Percentiles rank a stretch among this genome's conserved stretches.
These are phyloP conservation scores for Sciurus vulgaris DNA, from an alignment of 2,797 vertebrate species.

Conservation along the genomic window DNA sequence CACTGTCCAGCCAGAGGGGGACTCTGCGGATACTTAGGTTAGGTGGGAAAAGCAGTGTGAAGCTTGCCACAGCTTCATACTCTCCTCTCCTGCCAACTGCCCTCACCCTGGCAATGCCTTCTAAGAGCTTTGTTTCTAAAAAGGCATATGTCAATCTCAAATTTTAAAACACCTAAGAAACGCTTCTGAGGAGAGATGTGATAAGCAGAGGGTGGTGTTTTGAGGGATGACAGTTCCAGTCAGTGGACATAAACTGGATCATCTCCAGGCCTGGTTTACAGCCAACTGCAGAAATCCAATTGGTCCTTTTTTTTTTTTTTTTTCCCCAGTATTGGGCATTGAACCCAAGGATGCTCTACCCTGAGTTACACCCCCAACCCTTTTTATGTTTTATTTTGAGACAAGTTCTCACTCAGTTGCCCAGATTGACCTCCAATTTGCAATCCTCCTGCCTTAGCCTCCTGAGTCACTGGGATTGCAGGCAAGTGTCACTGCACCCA, in stretches of 20 bases:
- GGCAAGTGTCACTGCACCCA: too few species aligned
- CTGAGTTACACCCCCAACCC: too few species aligned
- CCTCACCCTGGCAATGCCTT: background rate
- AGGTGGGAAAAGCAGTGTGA: background rate
- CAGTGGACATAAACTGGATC: background rate
- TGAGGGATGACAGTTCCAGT: background rate
- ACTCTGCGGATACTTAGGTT: background rate
- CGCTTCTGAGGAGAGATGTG: background rate
- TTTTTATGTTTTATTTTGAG: too few species aligned
- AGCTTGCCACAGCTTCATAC: background rate
- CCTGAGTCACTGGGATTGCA: too few species aligned
- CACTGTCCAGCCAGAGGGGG: background rate
- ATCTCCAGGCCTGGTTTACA: background rate
- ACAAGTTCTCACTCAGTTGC: too few species aligned
- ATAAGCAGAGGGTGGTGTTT: background rate
- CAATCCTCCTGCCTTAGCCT: too few species aligned
- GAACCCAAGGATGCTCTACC: too few species aligned
- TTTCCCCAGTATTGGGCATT: too few species aligned
- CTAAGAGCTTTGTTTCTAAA: background rate
- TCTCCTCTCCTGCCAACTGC: background rate
- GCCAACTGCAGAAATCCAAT: background rate
- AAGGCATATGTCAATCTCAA: background rate
- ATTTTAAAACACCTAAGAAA: constrained; percentile 55
- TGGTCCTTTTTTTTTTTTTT: too few species aligned
- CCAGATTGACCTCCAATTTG: too few species aligned